Percentiles rank a stretch among this genome's conserved stretches.
Conservation (phyloP, 2,888 invertebrate genomes). For the Pemphredon lugubris region DNA sequence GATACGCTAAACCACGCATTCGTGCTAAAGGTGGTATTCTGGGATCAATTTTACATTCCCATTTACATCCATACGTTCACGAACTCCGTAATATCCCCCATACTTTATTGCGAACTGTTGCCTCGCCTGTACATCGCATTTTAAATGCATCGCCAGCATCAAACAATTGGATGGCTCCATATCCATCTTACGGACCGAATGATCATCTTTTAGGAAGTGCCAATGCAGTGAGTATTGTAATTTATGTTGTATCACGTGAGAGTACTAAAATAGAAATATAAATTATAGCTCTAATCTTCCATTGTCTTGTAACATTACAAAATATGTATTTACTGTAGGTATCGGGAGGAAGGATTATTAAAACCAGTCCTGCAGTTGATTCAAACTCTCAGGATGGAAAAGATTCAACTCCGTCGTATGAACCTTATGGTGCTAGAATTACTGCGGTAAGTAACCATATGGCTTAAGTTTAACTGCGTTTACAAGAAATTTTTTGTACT, state of each 20-base stretch:
- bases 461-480: too few species aligned
- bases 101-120: slow-evolving; percentile 13
- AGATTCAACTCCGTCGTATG: not conserved
- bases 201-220: slow-evolving; percentile 6
- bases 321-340: slow-evolving; percentile 1
- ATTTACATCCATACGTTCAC: slow-evolving; percentile 17
- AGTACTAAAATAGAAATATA: not conserved
- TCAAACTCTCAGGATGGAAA: not conserved
- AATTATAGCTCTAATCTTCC: too few species aligned
- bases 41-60: slow-evolving; percentile 34
- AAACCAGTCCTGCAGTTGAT: not conserved
- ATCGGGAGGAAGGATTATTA: not conserved
- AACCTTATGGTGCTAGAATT: too few species aligned
- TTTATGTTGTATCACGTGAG: too few species aligned
- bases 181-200: not conserved
- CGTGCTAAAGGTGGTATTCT: not conserved
- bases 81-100: slow-evolving; percentile 11
- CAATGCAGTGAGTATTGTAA: slow-evolving; percentile 22
- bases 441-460: too few species aligned
- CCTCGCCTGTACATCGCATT: slow-evolving; percentile 11
- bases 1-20: not conserved
- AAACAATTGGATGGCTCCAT: not conserved
- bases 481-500: too few species aligned
- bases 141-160: slow-evolving; percentile 8
- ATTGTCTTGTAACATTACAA: not conserved